phyloP scores from a whole-genome alignment of 2,113 vertebrate species.

The Malaclemys terrapin region DNA sequence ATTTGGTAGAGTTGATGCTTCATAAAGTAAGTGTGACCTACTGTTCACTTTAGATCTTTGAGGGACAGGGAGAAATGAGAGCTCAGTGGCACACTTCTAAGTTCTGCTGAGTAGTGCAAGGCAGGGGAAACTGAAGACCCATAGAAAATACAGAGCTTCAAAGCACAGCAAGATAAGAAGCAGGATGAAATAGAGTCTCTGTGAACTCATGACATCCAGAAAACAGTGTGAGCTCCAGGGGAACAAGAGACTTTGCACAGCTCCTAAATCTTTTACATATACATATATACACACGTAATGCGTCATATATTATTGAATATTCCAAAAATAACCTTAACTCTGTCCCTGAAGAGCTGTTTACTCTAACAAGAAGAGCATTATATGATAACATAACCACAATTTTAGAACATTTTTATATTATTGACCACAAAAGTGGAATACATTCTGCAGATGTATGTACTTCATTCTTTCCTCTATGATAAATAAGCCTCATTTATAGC shows the following conservation, averaged over 20 bases:
- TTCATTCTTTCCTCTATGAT: not conserved
- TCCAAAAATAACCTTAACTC: not conserved
- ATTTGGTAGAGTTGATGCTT: not conserved
- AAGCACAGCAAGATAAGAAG: not conserved
- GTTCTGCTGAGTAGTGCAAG: not conserved
- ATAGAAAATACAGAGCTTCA: not conserved
- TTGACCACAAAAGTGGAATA: not conserved
- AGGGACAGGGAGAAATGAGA: not conserved
- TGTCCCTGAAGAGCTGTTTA: not conserved
- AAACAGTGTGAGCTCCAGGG: not conserved
- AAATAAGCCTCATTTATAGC: not conserved
- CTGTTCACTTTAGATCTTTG: not conserved
- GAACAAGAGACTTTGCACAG: not conserved
- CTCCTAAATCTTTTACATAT: not conserved
- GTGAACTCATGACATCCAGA: not conserved
- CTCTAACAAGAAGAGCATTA: not conserved
- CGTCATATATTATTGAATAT: not conserved
- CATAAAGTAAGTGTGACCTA: not conserved
- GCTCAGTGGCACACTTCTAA: not conserved
- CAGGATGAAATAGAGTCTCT: not conserved
- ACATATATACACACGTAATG: not conserved
- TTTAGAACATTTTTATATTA: not conserved
- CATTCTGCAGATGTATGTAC: not conserved
- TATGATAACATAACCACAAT: not conserved
- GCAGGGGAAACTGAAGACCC: not conserved